Evolutionary conservation across 1,140 invertebrate species (phyloP), one percentile per base, ranked within the genome.

Genomic region (Drosophila guanche): DNA sequence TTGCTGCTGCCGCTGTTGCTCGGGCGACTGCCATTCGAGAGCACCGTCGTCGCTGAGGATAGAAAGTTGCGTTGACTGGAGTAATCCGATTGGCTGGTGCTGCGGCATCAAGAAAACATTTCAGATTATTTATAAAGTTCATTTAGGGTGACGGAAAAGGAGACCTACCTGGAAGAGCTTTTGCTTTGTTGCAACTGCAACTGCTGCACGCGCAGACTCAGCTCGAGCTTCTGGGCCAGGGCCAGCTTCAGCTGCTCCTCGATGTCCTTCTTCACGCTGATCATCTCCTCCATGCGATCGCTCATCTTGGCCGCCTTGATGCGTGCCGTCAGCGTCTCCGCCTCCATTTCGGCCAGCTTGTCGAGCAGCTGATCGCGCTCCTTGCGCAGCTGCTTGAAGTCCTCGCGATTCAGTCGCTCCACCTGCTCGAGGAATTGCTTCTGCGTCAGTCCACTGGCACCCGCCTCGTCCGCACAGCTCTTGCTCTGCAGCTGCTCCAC

Each of bases 351-450:
- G 3, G 94, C 93, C 4, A 95, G 93, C 58, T 94, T 94, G 47
- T 95, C 94, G 33, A 96, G 86, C 45, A 96, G 85, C 5, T 94
- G 92, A 81, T 96, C 95, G n/a, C 95, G 93, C 78, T 97, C 96
- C 41, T 92, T 92, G 4, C 94, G 93, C 45, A 96, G 89, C 50
- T 93, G 92, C 53, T 90, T 91, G 43, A 93, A 76, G 65, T 94
- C 93, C 67, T 91, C 90, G 12, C 86, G 89, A 65, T 89, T 91
- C 29, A 91, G 48, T 23, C 88, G 76, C 61, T 91, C 89, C 51
- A 91, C 79, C 68, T 91, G 81, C 56, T 90, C 90, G 3, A 86
- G 79, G 47, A 91, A 90, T 16, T 84, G 85, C 57, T 90, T 81
- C 33, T 86, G 79, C 43, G 90, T 90, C 75, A 91, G 89, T 5